Conservation (phyloP, 2,888 invertebrate species). For the Myathropa florea region DNA sequence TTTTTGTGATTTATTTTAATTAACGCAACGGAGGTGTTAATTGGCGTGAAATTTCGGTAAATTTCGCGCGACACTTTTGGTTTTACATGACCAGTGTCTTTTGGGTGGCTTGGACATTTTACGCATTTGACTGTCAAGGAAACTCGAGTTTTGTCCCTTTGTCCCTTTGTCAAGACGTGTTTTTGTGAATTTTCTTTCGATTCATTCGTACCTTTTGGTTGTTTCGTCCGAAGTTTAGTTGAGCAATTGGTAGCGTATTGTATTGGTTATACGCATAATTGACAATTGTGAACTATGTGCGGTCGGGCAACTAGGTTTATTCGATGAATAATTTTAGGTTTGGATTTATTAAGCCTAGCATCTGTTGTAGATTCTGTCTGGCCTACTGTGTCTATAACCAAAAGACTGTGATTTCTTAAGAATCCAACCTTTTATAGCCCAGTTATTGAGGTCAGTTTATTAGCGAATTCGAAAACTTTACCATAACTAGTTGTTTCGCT, state of each 20-base stretch:
- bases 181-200: constrained; percentile 1
- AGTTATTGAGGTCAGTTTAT: no score
- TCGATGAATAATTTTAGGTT: no score
- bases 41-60: constrained; percentile 68
- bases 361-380: no score
- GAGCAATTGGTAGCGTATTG: background rate
- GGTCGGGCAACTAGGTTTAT: no score
- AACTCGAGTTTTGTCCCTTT: constrained; percentile 18
- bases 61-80: constrained; percentile 63
- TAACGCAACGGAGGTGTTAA: constrained; percentile 70
- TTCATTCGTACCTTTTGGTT: background rate
- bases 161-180: constrained; percentile 3
- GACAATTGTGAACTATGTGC: background rate
- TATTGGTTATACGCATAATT: background rate
- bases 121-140: constrained; percentile 58
- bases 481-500: no score
- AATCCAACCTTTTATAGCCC: no score
- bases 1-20: constrained; percentile 71
- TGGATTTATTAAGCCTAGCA: no score
- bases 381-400: no score
- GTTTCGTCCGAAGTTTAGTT: background rate
- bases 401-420: no score
- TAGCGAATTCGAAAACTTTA: no score
- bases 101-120: constrained; percentile 62
- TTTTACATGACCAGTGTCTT: constrained; percentile 59